These are phyloP conservation scores for Diglossa cyanea DNA, from an alignment of 2,797 vertebrate genomes.

Conservation along the genomic window DNA sequence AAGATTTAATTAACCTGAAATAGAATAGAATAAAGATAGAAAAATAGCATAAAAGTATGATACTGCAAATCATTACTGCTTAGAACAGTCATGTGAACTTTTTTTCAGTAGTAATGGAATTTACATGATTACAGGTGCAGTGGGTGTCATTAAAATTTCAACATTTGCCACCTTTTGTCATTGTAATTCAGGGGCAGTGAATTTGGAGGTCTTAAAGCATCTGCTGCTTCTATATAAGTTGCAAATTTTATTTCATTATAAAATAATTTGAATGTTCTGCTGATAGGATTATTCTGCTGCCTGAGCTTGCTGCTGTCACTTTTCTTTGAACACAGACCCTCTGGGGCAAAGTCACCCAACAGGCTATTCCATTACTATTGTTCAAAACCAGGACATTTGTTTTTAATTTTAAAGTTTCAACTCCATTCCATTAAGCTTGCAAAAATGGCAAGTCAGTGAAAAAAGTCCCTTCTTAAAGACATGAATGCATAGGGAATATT, in stretches of 20 bases:
- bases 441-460: background rate
- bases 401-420: background rate
- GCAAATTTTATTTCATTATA: conserved; percentile 1
- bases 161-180: conserved; percentile 4
- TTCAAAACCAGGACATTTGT: background rate
- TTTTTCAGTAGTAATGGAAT: background rate
- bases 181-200: background rate
- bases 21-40: background rate
- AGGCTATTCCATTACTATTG: background rate
- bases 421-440: background rate
- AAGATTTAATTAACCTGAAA: conserved; percentile 39
- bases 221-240: background rate
- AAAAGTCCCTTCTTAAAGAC: background rate
- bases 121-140: background rate
- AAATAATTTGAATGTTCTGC: background rate
- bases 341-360: background rate
- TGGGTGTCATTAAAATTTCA: conserved; percentile 1
- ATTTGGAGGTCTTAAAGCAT: conserved; percentile 5
- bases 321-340: background rate
- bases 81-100: background rate
- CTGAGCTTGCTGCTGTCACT: background rate
- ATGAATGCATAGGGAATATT: background rate
- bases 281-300: background rate
- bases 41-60: background rate
- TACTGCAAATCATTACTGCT: background rate